These are phyloP conservation scores for Neomonachus schauinslandi DNA, from an alignment of 2,113 vertebrate species.

Conservation along the genomic window DNA sequence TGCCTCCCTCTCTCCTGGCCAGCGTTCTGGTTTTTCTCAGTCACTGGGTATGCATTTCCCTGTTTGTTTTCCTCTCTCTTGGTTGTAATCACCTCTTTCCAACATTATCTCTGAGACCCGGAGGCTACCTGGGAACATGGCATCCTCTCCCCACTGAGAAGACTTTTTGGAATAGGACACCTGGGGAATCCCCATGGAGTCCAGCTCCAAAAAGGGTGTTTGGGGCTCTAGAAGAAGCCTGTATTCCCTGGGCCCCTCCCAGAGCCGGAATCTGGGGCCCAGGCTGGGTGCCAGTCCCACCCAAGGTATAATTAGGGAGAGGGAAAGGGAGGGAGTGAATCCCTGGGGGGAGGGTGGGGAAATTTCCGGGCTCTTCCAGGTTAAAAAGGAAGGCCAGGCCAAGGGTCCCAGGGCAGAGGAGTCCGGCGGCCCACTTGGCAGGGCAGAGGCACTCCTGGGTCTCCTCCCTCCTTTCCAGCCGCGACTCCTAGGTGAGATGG, in stretches of 20 bases:
- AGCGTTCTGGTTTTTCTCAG: not conserved
- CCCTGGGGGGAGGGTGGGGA: slow-evolving; percentile 53
- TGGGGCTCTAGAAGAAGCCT: slow-evolving; percentile 20
- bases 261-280: slow-evolving; percentile 75
- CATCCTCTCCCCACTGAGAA: not conserved
- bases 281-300: slow-evolving; percentile 70
- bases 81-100: accelerated
- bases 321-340: slow-evolving; percentile 55
- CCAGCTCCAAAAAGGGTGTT: slow-evolving; percentile 18
- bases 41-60: not conserved
- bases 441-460: not conserved
- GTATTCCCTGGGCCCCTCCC: slow-evolving; percentile 70
- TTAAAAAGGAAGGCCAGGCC: slow-evolving; percentile 74
- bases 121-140: not conserved
- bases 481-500: slow-evolving; percentile 63
- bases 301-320: slow-evolving; percentile 73
- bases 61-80: not conserved
- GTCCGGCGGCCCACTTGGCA: not conserved
- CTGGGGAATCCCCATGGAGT: not conserved
- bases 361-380: slow-evolving; percentile 64
- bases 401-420: slow-evolving; percentile 66
- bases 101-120: too few relatives aligned
- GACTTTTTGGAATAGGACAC: not conserved
- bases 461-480: not conserved
- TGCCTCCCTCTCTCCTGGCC: not conserved